Conservation (phyloP, 2,888 invertebrate genomes). For the Clepsis dumicolana region DNA sequence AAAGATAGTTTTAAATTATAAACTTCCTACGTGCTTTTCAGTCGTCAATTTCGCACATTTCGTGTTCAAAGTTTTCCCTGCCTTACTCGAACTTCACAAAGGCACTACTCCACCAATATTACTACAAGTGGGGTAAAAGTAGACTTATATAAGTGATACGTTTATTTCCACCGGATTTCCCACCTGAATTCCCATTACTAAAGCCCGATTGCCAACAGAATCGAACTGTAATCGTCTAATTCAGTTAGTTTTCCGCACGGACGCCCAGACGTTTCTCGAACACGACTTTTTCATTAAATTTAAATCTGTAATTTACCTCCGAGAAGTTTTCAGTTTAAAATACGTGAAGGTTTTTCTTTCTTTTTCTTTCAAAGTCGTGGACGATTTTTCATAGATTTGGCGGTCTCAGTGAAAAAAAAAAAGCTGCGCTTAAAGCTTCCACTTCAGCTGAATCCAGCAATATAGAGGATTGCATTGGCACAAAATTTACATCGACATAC, state of each 20-base stretch:
- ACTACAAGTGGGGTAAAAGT: too few species aligned
- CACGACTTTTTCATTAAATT: constrained; percentile 42
- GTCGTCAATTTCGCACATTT: too few species aligned
- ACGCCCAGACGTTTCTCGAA: constrained; percentile 9
- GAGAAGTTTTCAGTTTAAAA: constrained; percentile 26
- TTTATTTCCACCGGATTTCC: background rate
- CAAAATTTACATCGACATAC: background rate
- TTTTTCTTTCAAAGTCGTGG: background rate
- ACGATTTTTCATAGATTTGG: background rate
- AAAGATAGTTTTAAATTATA: too few species aligned
- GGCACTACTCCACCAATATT: too few species aligned
- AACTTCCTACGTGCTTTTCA: too few species aligned
- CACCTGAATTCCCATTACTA: background rate
- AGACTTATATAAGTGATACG: too few species aligned
- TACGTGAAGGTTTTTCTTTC: constrained; percentile 18
- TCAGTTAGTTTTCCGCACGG: constrained; percentile 41
- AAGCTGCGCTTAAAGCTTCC: background rate
- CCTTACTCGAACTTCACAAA: too few species aligned
- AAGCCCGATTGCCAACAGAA: constrained; percentile 27
- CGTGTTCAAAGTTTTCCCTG: too few species aligned
- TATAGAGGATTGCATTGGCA: background rate
- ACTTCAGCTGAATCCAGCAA: background rate
- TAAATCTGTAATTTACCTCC: constrained; percentile 37
- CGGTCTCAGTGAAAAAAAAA: background rate
- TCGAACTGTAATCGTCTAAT: constrained; percentile 31